Evolutionary conservation across 2,113 vertebrate species (phyloP).

Genomic region (cat (Felis catus)): F.catus_Fca126_mat1.0 CM031419.1:208191001-208191500

Average conservation of each 20-base stretch:
- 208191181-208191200: neutral
- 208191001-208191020: neutral
- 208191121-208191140: neutral
- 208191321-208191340: neutral
- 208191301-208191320: neutral
- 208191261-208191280: conserved; percentile 5
- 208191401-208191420: neutral
- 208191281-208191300: neutral
- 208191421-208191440: neutral
- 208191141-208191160: neutral
- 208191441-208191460: neutral
- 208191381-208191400: neutral
- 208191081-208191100: neutral
- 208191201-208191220: neutral
- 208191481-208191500: neutral
- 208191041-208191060: neutral
- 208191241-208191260: neutral
- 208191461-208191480: neutral
- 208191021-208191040: neutral
- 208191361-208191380: neutral
- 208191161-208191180: neutral
- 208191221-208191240: neutral
- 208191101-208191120: neutral
- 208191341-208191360: neutral
- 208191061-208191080: neutral